Percentiles rank a stretch among this genome's conserved stretches.
Evolutionary conservation across 2,797 vertebrate genomes (phyloP).

Genomic region (Cetoscarus ocellatus): DNA sequence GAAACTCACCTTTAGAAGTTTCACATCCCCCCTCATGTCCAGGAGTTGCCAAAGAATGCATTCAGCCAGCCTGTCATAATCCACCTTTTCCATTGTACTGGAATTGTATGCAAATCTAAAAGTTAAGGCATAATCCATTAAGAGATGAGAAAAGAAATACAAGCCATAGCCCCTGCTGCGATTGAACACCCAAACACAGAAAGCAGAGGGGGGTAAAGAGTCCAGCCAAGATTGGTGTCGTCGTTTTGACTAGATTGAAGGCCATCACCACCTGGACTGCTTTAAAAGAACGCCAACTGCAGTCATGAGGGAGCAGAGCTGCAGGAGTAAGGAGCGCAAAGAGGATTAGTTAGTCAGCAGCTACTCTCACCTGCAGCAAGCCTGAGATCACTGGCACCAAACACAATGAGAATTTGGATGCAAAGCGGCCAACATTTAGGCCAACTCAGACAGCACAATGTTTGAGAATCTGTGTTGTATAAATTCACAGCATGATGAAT

Average conservation of each 20-base stretch:
- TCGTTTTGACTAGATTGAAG: slow-evolving; percentile 38
- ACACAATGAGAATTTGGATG: slow-evolving; percentile 21
- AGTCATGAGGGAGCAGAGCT: slow-evolving; percentile 54
- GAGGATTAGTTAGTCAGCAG: slow-evolving; percentile 84
- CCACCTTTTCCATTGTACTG: slow-evolving; percentile 49
- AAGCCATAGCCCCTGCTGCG: slow-evolving; percentile 5
- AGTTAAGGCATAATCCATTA: slow-evolving; percentile 46
- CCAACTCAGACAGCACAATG: not conserved
- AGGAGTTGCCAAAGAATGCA: slow-evolving; percentile 32
- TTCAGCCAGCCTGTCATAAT: slow-evolving; percentile 37
- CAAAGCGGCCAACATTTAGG: not conserved
- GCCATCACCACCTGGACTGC: slow-evolving; percentile 65
- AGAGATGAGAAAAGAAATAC: slow-evolving; percentile 1
- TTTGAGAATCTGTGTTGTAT: slow-evolving; percentile 10
- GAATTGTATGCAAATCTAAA: slow-evolving; percentile 6
- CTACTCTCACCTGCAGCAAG: slow-evolving; percentile 60
- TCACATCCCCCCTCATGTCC: slow-evolving; percentile 44
- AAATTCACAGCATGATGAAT: not conserved
- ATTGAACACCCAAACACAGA: slow-evolving; percentile 13
- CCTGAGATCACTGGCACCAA: slow-evolving; percentile 49
- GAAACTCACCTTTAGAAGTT: slow-evolving; percentile 61
- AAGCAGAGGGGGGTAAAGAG: slow-evolving; percentile 3
- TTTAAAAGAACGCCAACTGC: slow-evolving; percentile 65
- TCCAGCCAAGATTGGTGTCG: slow-evolving; percentile 25
- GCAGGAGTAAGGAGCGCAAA: slow-evolving; percentile 74